Base-by-base conservation (phyloP, 2,113 vertebrate genomes). In the Rhombomys opimus region DNA sequence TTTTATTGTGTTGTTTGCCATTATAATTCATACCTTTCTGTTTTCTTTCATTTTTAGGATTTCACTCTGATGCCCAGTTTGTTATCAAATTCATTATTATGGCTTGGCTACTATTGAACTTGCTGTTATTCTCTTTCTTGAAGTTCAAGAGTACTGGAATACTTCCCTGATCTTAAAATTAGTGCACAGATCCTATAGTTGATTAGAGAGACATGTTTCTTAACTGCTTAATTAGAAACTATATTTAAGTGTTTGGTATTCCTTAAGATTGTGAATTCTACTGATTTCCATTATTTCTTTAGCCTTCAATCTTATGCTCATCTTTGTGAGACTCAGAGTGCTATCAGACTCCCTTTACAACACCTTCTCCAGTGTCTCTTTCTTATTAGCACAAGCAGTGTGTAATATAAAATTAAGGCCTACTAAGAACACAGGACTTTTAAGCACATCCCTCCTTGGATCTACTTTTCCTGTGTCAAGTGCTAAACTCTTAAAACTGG, bases 381-480 rank as follows among this genome's bases (percentile, higher is more conserved):
- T 38, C 65, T 14, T 70, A 11, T 82, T 72, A 59, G 32, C 13
- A 5, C 41, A 52, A 50, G 1, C 20, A 81, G n/a, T 38, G 41
- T 3, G 38, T 35, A 46, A 88, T 68, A 77, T n/a, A 54, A 81
- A 75, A 92, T 50, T 27, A 32, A 54, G 23, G 23, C 50, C 4
- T 54, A 57, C 77, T 89, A 15, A 50, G 15, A 85, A 85, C 35
- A 72, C 27, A 23, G 27, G 35, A 23, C 61, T 32, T 84, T 52
- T 88, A 46, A 38, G 59, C 7, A 61, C 20, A 86, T 38, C 38
- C 35, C 30, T 84, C 8, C 18, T 25, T 61, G 54, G n/a, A 77
- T 78, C 59, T n/a, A 27, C 89, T 76, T 93, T 46, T 78, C 95
- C 81, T 87, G 63, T 77, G 59, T n/a, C 95, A 81, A 80, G 80